Evolutionary conservation across 92 coral and sea anemone species (phyloP).

Genomic region (Plumapathes pennacea): DNA sequence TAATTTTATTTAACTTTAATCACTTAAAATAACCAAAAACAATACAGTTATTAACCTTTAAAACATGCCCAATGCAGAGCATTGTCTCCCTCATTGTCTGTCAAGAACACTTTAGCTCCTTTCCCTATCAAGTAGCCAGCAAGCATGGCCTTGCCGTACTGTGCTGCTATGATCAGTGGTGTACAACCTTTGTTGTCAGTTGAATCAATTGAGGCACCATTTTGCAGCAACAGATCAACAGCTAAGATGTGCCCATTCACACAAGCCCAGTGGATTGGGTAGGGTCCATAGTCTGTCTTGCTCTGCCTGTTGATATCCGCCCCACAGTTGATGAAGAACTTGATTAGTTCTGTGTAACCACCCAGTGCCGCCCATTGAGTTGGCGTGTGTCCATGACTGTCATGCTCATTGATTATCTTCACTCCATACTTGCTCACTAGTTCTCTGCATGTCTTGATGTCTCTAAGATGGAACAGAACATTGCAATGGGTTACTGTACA

Average conservation of each 20-base stretch:
- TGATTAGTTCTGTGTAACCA: conserved; percentile 74
- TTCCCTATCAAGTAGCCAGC: conserved; percentile 94
- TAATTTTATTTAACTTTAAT: too few species aligned
- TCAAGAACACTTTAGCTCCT: conserved; percentile 83
- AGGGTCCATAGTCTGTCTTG: conserved; percentile 88
- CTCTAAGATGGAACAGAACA: conserved; percentile 42
- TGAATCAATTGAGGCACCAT: conserved; percentile 82
- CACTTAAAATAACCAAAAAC: too few species aligned
- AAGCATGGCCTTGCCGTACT: conserved; percentile 89
- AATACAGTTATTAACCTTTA: conserved; percentile 74
- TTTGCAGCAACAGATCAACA: conserved; percentile 88
- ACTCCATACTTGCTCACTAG: conserved; percentile 76
- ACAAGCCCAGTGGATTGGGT: conserved; percentile 98
- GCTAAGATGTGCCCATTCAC: conserved; percentile 89
- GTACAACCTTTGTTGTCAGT: conserved; percentile 92
- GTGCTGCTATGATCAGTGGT: conserved; percentile 88
- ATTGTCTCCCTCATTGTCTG: conserved; percentile 90
- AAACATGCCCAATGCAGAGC: conserved; percentile 98
- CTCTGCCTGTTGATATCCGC: conserved; percentile 81
- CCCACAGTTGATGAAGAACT: conserved; percentile 86
- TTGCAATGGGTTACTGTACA: not conserved
- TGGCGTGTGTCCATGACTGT: conserved; percentile 90
- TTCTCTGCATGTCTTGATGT: conserved; percentile 70
- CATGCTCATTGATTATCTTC: conserved; percentile 71
- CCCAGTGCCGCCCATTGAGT: conserved; percentile 95